These are phyloP conservation scores for Rhodophaea formosa DNA, from an alignment of 2,888 invertebrate genomes.

Conservation along the genomic window DNA sequence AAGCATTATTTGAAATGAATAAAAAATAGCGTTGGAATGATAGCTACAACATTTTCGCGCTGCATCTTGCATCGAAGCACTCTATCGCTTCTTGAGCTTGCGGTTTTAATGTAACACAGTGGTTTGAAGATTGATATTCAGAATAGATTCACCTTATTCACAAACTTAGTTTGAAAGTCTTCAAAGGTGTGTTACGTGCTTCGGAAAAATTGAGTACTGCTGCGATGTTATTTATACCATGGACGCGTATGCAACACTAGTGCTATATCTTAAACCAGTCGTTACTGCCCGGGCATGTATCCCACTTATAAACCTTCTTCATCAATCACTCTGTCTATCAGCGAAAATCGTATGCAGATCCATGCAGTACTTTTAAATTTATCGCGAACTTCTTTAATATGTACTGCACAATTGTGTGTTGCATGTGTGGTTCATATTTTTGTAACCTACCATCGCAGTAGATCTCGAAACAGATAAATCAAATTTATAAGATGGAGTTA, in stretches of 20 bases:
- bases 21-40: slow-evolving; percentile 10
- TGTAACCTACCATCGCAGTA: background rate
- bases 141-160: background rate
- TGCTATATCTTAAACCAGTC: background rate
- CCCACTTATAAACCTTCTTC: no score
- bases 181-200: slow-evolving; percentile 37
- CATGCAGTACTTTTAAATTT: no score
- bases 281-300: no score
- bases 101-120: slow-evolving; percentile 21
- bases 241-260: background rate
- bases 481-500: background rate
- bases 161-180: slow-evolving; percentile 15
- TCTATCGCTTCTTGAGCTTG: slow-evolving; percentile 17
- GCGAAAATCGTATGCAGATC: no score
- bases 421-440: background rate
- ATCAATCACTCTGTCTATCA: no score
- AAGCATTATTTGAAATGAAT: background rate
- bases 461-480: background rate
- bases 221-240: slow-evolving; percentile 1
- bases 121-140: slow-evolving; percentile 24
- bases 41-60: slow-evolving; percentile 12
- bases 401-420: no score
- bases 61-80: slow-evolving; percentile 17
- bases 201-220: slow-evolving; percentile 16
- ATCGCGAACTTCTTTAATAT: no score